These are phyloP conservation scores for Nineta flava DNA, from an alignment of 2,888 invertebrate genomes.

Conservation along the genomic window DNA sequence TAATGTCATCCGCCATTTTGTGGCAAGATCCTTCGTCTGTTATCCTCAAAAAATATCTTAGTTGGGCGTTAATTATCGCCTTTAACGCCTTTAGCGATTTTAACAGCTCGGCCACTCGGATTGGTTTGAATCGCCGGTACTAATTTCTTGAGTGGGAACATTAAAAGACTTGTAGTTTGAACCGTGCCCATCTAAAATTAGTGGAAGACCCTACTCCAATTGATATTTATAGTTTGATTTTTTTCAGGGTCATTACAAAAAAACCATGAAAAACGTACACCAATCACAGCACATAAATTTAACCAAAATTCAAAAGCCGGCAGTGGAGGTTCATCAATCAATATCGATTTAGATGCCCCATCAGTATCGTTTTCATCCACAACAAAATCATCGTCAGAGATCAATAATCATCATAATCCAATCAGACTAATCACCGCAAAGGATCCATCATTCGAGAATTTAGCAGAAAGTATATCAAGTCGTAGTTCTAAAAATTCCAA, in stretches of 20 bases:
- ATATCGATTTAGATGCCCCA: constrained; percentile 6
- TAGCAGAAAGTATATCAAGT: constrained; percentile 27
- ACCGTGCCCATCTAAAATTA: too few relatives aligned
- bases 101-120: too few relatives aligned
- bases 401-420: neutral
- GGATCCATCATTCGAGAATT: constrained; percentile 18
- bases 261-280: constrained; percentile 15
- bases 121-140: too few relatives aligned
- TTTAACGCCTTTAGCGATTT: too few relatives aligned
- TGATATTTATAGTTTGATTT: too few relatives aligned
- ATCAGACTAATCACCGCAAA: constrained; percentile 17
- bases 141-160: too few relatives aligned
- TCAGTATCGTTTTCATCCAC: constrained; percentile 12
- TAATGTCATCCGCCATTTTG: too few relatives aligned
- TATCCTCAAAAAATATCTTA: too few relatives aligned
- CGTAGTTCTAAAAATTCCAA: constrained; percentile 7
- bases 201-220: too few relatives aligned
- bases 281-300: constrained; percentile 15
- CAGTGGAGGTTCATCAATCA: constrained; percentile 19
- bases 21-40: too few relatives aligned
- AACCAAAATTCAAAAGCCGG: constrained; percentile 23
- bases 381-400: constrained; percentile 5
- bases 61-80: too few relatives aligned
- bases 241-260: constrained; percentile 23
- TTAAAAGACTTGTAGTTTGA: too few relatives aligned